Evolutionary conservation across 1,140 invertebrate genomes (phyloP).

Genomic region (Chlorops oryzae): DNA sequence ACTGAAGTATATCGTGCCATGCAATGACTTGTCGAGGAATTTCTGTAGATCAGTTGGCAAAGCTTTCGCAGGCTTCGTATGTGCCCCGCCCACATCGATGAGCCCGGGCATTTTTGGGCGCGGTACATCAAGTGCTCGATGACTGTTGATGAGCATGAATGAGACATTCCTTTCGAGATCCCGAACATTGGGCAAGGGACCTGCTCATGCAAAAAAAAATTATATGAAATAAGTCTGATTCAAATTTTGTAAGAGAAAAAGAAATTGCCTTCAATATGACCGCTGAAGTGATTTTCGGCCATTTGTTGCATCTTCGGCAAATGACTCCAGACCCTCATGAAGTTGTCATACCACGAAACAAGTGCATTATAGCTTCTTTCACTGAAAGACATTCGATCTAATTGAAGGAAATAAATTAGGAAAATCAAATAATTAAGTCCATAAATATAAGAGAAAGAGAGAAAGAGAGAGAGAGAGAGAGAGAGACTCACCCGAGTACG

Average conservation of each 20-base stretch:
- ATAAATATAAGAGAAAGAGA: background rate
- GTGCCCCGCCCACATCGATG: slow-evolving; percentile 52
- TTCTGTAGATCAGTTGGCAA: slow-evolving; percentile 46
- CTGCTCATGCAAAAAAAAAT: slow-evolving; percentile 9
- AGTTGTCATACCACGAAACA: slow-evolving; percentile 34
- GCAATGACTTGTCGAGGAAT: slow-evolving; percentile 51
- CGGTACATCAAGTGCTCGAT: slow-evolving; percentile 49
- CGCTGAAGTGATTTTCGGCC: slow-evolving; percentile 35
- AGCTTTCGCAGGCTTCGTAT: slow-evolving; percentile 44
- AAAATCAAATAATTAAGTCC: background rate
- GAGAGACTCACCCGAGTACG: too few species aligned
- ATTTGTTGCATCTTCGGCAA: slow-evolving; percentile 44
- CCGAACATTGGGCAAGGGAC: slow-evolving; percentile 40
- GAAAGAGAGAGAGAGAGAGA: too few species aligned
- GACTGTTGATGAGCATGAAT: slow-evolving; percentile 53
- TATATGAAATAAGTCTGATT: background rate
- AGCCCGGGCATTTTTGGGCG: slow-evolving; percentile 50
- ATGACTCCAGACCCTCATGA: slow-evolving; percentile 37
- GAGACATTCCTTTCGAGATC: slow-evolving; percentile 53
- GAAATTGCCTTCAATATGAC: slow-evolving; percentile 23
- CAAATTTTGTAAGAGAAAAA: too few species aligned
- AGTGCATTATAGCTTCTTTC: slow-evolving; percentile 37
- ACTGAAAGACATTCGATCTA: slow-evolving; percentile 39
- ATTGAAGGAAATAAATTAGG: too few species aligned
- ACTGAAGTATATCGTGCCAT: slow-evolving; percentile 57